Base-by-base conservation (phyloP, 2,888 invertebrate genomes). In the Yponomeuta cagnagella region DNA sequence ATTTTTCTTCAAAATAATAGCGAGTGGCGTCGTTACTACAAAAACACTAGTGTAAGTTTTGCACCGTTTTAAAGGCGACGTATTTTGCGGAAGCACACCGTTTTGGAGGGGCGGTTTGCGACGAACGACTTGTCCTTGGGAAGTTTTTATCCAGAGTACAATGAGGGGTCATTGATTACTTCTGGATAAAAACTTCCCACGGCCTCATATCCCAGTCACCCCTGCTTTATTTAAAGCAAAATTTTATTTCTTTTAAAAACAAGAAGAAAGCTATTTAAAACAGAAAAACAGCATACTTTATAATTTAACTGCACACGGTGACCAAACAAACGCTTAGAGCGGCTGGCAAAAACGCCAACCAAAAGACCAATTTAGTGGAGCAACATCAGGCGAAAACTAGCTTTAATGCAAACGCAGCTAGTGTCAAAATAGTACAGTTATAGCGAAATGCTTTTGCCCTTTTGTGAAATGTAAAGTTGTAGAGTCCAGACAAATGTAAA, bases 401-500 rank as follows among this genome's bases (percentile, higher is more conserved):
- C 65, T 12, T 31, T 65, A 30, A 31, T 4, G 9, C 65, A 6
- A 30, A 31, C 4, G 65, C 33, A 30, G 1, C 5, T 2, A 65
- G 31, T 31, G 65, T 30, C 10, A 31, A 2, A 63, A 58, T 58
- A 23, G 65, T 33, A 12, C 65, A 33, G 33, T 65, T 30, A 6
- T 4, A 30, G 33, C 5, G 8, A 23, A 10, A 31, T 30, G 12
- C 65, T 30, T 30, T 31, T 31, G 33, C 10, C 31, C 65, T 30
- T 30, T 67, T 30, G 37, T 6, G 12, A 67, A n/a, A 67, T 33
- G 48, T 12, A 43, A 23, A 43, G 48, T 67, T 67, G 30, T 43
- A 43, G 43, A 67, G 63, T 69, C 63, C 63, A 69, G 69, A 69
- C 33, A 69, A 65, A 58, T 69, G 33, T 72, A 72, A 71, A 74